Evolutionary conservation across 2,888 invertebrate species (phyloP).

Genomic region (Volucella bombylans): DNA sequence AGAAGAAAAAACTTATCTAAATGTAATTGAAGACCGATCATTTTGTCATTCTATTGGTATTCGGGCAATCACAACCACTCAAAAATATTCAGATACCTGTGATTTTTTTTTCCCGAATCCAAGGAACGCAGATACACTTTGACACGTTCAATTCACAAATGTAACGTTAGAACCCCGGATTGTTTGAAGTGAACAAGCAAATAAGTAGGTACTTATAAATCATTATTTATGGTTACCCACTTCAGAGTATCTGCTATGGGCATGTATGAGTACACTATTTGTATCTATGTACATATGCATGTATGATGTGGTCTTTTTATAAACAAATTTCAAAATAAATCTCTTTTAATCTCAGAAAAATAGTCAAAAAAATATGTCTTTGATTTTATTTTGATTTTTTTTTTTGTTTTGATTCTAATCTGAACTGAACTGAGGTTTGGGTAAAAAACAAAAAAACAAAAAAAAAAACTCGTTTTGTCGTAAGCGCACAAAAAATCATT

Average conservation of each 20-base stretch:
- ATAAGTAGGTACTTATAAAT: slow-evolving; percentile 52
- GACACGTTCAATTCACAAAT: slow-evolving; percentile 53
- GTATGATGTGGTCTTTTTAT: slow-evolving; percentile 2
- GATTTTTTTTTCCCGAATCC: neutral
- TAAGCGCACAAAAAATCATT: slow-evolving; percentile 42
- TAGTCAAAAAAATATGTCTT: slow-evolving; percentile 53
- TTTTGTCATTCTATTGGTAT: slow-evolving; percentile 58
- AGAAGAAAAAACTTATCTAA: slow-evolving; percentile 21
- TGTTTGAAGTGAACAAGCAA: slow-evolving; percentile 64
- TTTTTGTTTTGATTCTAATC: slow-evolving; percentile 53
- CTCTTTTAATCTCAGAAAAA: slow-evolving; percentile 57
- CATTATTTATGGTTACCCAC: slow-evolving; percentile 55
- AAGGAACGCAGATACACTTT: slow-evolving; percentile 40
- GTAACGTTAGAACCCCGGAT: slow-evolving; percentile 51
- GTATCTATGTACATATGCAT: neutral
- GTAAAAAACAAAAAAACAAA: neutral
- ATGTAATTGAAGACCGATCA: slow-evolving; percentile 53
- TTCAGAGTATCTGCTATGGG: slow-evolving; percentile 34
- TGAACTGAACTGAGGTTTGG: slow-evolving; percentile 6
- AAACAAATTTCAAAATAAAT: slow-evolving; percentile 55
- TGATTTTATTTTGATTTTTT: slow-evolving; percentile 38
- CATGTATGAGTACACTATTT: neutral
- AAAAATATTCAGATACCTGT: slow-evolving; percentile 44
- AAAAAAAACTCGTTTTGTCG: slow-evolving; percentile 37
- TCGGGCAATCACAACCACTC: slow-evolving; percentile 55